Percentiles rank a stretch among this genome's conserved stretches.
These are phyloP conservation scores for Meteorus colon DNA, from an alignment of 2,888 invertebrate genomes.

Conservation along the genomic window DNA sequence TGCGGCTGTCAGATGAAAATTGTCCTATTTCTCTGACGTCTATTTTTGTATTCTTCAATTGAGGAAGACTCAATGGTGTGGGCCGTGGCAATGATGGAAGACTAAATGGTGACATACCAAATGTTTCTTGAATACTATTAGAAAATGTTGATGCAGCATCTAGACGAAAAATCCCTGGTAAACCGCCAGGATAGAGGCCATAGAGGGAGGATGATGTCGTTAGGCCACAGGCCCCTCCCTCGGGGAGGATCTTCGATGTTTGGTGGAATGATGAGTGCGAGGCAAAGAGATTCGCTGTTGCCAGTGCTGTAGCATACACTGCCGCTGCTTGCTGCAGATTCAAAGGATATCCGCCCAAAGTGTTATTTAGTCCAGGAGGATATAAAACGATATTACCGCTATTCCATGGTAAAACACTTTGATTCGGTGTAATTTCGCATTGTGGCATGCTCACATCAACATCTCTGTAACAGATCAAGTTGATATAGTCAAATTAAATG, in stretches of 20 bases:
- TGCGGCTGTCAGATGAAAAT: slow-evolving; percentile 4
- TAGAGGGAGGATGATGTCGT: slow-evolving; percentile 42
- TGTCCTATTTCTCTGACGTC: background rate
- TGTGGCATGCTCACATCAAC: slow-evolving; percentile 18
- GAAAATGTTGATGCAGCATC: slow-evolving; percentile 31
- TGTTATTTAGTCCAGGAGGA: slow-evolving; percentile 35
- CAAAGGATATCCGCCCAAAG: slow-evolving; percentile 42
- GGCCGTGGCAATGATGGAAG: slow-evolving; percentile 32
- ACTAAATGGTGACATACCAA: slow-evolving; percentile 24
- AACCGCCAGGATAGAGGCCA: slow-evolving; percentile 41
- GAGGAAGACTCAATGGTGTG: slow-evolving; percentile 7
- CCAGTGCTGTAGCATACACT: slow-evolving; percentile 49
- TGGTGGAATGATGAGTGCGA: slow-evolving; percentile 44
- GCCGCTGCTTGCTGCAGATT: slow-evolving; percentile 50
- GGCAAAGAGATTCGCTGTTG: slow-evolving; percentile 50
- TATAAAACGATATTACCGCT: slow-evolving; percentile 24
- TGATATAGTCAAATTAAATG: background rate
- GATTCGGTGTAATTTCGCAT: slow-evolving; percentile 3
- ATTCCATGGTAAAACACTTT: slow-evolving; percentile 42
- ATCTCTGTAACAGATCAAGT: slow-evolving; percentile 9
- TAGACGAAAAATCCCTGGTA: slow-evolving; percentile 17
- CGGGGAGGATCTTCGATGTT: slow-evolving; percentile 37
- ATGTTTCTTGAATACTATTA: slow-evolving; percentile 1
- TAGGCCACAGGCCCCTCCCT: slow-evolving; percentile 24
- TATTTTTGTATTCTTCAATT: slow-evolving; percentile 20